Percentiles rank a stretch among this genome's conserved stretches.
phyloP scores from a whole-genome alignment of 2,113 vertebrate genomes.

The Nerophis lumbriciformis region DNA sequence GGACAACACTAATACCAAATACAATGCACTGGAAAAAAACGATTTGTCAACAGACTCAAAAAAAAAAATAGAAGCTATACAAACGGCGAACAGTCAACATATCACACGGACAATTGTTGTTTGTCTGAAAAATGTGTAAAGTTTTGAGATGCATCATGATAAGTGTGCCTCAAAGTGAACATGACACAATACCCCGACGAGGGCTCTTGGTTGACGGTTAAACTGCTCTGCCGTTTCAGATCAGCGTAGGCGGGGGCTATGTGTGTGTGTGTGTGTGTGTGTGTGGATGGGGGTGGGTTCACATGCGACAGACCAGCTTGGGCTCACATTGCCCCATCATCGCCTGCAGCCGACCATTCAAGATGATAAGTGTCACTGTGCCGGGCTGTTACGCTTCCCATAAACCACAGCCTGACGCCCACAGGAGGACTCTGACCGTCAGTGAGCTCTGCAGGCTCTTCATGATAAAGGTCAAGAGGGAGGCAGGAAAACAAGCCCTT shows the following conservation, averaged over 20 bases:
- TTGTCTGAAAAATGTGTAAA: neutral
- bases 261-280: neutral
- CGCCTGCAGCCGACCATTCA: conserved; percentile 22
- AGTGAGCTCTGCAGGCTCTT: conserved; percentile 16
- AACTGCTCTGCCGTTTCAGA: conserved; percentile 48
- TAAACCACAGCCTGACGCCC: conserved; percentile 22
- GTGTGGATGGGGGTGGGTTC: neutral
- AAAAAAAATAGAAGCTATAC: neutral
- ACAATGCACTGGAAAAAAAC: neutral
- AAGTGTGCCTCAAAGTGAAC: conserved; percentile 22
- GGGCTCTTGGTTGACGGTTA: conserved; percentile 31
- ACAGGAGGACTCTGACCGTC: conserved; percentile 7
- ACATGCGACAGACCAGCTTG: conserved; percentile 31
- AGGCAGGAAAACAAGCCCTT: conserved; percentile 8
- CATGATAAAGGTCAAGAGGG: conserved; percentile 27
- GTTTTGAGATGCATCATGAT: conserved; percentile 7
- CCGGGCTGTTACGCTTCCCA: conserved; percentile 11
- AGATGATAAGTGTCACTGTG: conserved; percentile 46
- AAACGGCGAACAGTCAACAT: neutral
- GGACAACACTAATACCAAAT: no score
- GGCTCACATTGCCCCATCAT: conserved; percentile 17
- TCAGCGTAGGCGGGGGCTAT: conserved; percentile 18
- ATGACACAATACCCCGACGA: conserved; percentile 28
- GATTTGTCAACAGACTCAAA: no score
- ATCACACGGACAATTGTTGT: conserved; percentile 6